Evolutionary conservation across 1,140 invertebrate genomes (phyloP).

Genomic region (Lycorma delicatula): DNA sequence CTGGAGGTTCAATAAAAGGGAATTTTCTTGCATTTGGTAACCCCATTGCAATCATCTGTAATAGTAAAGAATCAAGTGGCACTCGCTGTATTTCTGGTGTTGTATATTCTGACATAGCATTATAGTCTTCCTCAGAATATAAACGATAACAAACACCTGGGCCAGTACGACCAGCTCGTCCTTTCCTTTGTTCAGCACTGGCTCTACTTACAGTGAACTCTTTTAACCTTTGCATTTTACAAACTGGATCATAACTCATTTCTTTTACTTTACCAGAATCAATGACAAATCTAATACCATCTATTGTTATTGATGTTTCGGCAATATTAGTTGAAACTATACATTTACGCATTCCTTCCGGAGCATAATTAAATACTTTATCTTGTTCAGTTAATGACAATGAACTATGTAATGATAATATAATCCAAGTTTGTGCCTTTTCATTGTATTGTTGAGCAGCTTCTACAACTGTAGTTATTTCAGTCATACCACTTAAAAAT

Average conservation of each 20-base stretch:
- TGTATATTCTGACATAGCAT: slow-evolving; percentile 63
- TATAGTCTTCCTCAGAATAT: slow-evolving; percentile 82
- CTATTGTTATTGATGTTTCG: slow-evolving; percentile 98
- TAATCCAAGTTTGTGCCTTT: slow-evolving; percentile 78
- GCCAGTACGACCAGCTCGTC: slow-evolving; percentile 77
- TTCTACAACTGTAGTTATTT: slow-evolving; percentile 86
- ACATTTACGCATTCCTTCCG: slow-evolving; percentile 90
- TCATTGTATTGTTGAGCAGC: slow-evolving; percentile 78
- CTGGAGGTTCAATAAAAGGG: slow-evolving; percentile 91
- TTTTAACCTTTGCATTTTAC: slow-evolving; percentile 80
- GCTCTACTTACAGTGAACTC: slow-evolving; percentile 97
- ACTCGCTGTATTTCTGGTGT: slow-evolving; percentile 89
- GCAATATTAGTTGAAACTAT: slow-evolving; percentile 99
- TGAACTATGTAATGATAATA: slow-evolving; percentile 90
- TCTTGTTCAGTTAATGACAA: slow-evolving; percentile 92
- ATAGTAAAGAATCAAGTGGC: slow-evolving; percentile 80
- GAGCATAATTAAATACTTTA: slow-evolving; percentile 95
- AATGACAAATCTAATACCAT: slow-evolving; percentile 94
- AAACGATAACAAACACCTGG: slow-evolving; percentile 61
- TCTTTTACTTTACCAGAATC: slow-evolving; percentile 97
- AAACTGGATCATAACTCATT: slow-evolving; percentile 87
- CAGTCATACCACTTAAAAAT: slow-evolving; percentile 92
- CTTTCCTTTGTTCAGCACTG: slow-evolving; percentile 94
- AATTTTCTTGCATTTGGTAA: slow-evolving; percentile 84
- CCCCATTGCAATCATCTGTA: slow-evolving; percentile 94